Percentiles rank a stretch among this genome's conserved stretches.
These are phyloP conservation scores for Bombus vancouverensis DNA, from an alignment of 1,140 invertebrate genomes.

Conservation along the genomic window DNA sequence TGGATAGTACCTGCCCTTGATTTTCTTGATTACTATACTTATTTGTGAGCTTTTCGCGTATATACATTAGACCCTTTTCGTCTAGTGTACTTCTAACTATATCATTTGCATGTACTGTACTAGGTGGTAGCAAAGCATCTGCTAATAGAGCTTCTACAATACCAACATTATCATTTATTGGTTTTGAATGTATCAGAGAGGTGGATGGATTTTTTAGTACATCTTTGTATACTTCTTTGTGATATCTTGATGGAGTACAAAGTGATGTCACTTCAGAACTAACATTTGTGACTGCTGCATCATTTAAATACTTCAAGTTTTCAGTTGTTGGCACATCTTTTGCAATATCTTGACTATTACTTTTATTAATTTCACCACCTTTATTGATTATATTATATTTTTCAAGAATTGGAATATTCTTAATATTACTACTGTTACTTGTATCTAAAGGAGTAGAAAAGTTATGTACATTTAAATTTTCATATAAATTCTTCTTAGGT, in stretches of 20 bases:
- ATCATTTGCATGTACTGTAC: slow-evolving; percentile 67
- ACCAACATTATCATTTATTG: not conserved
- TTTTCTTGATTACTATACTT: slow-evolving; percentile 72
- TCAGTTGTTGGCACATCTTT: not conserved
- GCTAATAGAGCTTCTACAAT: slow-evolving; percentile 72
- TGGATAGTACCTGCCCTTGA: not conserved
- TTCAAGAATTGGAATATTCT: not conserved
- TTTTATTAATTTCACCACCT: not conserved
- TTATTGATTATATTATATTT: slow-evolving; percentile 16
- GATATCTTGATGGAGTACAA: not conserved
- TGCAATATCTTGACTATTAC: not conserved
- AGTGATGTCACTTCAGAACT: not conserved
- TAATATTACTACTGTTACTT: not conserved
- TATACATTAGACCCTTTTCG: slow-evolving; percentile 69
- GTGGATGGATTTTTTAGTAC: not conserved
- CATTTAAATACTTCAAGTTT: not conserved
- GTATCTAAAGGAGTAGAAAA: not conserved
- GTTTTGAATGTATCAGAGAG: not conserved
- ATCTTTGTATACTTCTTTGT: slow-evolving; percentile 16
- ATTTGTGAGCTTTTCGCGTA: slow-evolving; percentile 74
- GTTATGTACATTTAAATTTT: slow-evolving; percentile 15
- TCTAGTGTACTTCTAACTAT: slow-evolving; percentile 78
- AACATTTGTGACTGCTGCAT: not conserved
- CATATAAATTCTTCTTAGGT: slow-evolving; percentile 8
- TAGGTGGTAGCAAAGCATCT: slow-evolving; percentile 73